A percentile compares a stretch with the other conserved stretches of the same genome.
Evolutionary conservation across 2,888 invertebrate species (phyloP).

Genomic region (Ennomos fuscantarius): DNA sequence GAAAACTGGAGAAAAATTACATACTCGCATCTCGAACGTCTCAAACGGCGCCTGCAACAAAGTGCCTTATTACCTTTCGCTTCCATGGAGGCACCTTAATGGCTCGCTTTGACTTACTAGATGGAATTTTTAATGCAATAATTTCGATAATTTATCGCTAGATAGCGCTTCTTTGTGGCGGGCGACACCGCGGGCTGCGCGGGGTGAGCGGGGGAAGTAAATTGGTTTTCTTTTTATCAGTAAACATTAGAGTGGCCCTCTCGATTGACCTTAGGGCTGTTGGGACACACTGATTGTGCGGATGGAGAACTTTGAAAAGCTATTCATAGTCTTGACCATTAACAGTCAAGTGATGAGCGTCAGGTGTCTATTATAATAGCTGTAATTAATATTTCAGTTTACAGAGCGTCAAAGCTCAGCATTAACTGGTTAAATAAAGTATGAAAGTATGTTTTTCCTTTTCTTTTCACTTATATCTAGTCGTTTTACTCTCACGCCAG

Average conservation of each 20-base stretch:
- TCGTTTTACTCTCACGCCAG: conserved; percentile 28
- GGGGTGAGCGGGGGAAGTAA: conserved; percentile 55
- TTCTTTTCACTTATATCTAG: neutral
- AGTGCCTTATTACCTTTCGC: conserved; percentile 55
- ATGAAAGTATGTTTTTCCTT: no score
- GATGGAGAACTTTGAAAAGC: conserved; percentile 8
- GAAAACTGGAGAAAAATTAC: conserved; percentile 54
- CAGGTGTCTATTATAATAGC: no score
- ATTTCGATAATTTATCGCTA: conserved; percentile 87
- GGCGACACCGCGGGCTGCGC: conserved; percentile 41
- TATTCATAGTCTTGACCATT: neutral
- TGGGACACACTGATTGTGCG: conserved; percentile 46
- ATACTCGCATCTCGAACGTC: conserved; percentile 48
- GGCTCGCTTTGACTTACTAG: conserved; percentile 88
- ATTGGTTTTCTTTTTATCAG: conserved; percentile 80
- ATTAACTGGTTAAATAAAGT: no score
- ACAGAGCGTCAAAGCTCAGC: no score
- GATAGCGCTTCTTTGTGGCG: conserved; percentile 80
- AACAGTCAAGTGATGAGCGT: no score
- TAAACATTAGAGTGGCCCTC: conserved; percentile 70
- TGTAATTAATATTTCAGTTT: no score
- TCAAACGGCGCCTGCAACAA: conserved; percentile 45
- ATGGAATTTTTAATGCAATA: conserved; percentile 91
- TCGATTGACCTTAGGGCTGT: conserved; percentile 68
- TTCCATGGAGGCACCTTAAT: conserved; percentile 67